Conservation (phyloP, 1,140 invertebrate species). For the Brachystomella parvula region DNA sequence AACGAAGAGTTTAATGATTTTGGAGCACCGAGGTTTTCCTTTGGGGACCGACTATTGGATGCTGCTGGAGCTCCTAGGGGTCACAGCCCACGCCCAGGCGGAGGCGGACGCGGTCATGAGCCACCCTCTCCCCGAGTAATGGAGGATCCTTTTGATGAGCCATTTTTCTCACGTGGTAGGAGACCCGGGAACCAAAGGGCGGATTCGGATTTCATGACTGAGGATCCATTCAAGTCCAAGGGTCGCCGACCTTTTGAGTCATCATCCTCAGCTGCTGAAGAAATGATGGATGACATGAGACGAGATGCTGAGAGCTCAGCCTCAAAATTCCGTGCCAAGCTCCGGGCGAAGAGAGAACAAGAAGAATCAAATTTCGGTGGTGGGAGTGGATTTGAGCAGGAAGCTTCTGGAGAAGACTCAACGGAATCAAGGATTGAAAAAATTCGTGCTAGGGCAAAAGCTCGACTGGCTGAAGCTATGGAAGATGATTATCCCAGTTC, state of each 20-base stretch:
- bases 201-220: slow-evolving; percentile 17
- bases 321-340: slow-evolving; percentile 20
- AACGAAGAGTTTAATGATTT: not conserved
- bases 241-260: not conserved
- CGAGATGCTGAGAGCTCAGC: slow-evolving; percentile 16
- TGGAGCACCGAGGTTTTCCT: slow-evolving; percentile 7
- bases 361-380: not conserved
- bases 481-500: slow-evolving; percentile 24
- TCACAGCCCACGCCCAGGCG: not conserved
- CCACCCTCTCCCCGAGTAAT: not conserved
- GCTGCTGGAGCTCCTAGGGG: slow-evolving; percentile 17
- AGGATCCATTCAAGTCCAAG: slow-evolving; percentile 24
- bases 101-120: not conserved
- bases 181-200: slow-evolving; percentile 5
- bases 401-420: too few relatives aligned
- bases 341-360: slow-evolving; percentile 19
- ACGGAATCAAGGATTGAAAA: slow-evolving; percentile 7
- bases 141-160: slow-evolving; percentile 21
- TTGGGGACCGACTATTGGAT: slow-evolving; percentile 28
- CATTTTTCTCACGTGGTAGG: slow-evolving; percentile 10
- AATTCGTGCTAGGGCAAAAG: slow-evolving; percentile 24
- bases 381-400: slow-evolving; percentile 1
- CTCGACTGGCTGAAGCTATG: slow-evolving; percentile 22
- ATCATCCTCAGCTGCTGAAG: slow-evolving; percentile 22
- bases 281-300: slow-evolving; percentile 28